Evolutionary conservation across 2,113 vertebrate species (phyloP).

Genomic region (Morone saxatilis): DNA sequence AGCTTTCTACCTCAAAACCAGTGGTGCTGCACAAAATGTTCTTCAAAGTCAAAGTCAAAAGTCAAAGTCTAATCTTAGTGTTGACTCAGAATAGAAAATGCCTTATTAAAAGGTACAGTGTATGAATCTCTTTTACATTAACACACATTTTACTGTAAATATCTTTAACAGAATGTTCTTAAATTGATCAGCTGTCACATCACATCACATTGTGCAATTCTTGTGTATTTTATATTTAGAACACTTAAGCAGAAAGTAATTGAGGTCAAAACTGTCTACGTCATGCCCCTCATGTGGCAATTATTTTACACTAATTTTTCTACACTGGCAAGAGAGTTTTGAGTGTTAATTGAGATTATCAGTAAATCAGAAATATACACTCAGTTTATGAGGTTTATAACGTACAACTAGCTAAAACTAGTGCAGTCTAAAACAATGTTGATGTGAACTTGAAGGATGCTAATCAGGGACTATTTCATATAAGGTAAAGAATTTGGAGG

Average conservation of each 20-base stretch:
- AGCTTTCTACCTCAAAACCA: neutral
- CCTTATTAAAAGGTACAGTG: no score
- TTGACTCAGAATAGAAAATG: no score
- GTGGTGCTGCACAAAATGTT: neutral
- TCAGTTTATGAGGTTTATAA: neutral
- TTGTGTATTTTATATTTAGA: neutral
- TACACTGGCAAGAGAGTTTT: neutral
- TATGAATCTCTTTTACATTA: no score
- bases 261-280: neutral
- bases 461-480: no score
- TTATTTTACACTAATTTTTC: neutral
- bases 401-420: neutral
- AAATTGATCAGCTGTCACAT: no score
- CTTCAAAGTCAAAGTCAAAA: no score
- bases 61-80: conserved; percentile 1
- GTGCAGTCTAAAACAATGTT: neutral
- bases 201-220: neutral
- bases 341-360: no score
- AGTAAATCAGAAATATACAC: neutral
- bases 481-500: no score
- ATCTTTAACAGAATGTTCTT: no score
- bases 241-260: no score
- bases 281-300: no score
- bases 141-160: no score
- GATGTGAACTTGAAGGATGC: neutral